Evolutionary conservation across 2,113 vertebrate genomes (phyloP).

Genomic region (Excalfactoria chinensis): DNA sequence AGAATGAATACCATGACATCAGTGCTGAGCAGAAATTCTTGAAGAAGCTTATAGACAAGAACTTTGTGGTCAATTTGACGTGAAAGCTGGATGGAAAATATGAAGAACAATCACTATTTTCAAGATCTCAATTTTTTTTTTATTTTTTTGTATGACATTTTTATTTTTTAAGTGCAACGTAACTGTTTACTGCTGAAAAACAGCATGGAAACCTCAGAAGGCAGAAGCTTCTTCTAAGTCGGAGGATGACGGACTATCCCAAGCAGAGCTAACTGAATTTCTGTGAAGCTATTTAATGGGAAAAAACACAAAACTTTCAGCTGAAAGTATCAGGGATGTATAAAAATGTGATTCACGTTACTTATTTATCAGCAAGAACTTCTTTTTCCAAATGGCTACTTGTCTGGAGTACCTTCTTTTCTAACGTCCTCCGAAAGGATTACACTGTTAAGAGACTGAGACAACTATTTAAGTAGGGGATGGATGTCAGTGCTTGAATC

Average conservation of each 20-base stretch:
- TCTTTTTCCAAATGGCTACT: not conserved
- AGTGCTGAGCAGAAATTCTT: slow-evolving; percentile 81
- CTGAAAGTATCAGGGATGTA: slow-evolving; percentile 57
- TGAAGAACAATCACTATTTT: slow-evolving; percentile 44
- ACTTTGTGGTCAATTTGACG: slow-evolving; percentile 81
- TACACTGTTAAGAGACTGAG: not conserved
- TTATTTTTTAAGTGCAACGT: slow-evolving; percentile 74
- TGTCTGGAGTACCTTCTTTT: not conserved
- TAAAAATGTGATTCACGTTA: slow-evolving; percentile 37
- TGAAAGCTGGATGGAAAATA: slow-evolving; percentile 63
- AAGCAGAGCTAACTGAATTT: slow-evolving; percentile 61
- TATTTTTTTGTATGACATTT: slow-evolving; percentile 78
- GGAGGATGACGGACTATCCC: slow-evolving; percentile 21
- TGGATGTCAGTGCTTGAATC: not conserved
- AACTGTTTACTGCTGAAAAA: slow-evolving; percentile 50
- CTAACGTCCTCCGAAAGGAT: not conserved
- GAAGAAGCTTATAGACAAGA: slow-evolving; percentile 80
- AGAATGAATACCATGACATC: slow-evolving; percentile 84
- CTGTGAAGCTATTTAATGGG: slow-evolving; percentile 75
- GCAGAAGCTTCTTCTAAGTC: slow-evolving; percentile 2
- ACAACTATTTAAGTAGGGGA: not conserved
- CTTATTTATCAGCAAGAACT: slow-evolving; percentile 53
- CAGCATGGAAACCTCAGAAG: slow-evolving; percentile 27
- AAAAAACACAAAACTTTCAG: slow-evolving; percentile 57
- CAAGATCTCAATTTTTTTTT: slow-evolving; percentile 59